Base-by-base conservation (phyloP, 2,888 invertebrate genomes). In the Hydropsyche betteni region DNA sequence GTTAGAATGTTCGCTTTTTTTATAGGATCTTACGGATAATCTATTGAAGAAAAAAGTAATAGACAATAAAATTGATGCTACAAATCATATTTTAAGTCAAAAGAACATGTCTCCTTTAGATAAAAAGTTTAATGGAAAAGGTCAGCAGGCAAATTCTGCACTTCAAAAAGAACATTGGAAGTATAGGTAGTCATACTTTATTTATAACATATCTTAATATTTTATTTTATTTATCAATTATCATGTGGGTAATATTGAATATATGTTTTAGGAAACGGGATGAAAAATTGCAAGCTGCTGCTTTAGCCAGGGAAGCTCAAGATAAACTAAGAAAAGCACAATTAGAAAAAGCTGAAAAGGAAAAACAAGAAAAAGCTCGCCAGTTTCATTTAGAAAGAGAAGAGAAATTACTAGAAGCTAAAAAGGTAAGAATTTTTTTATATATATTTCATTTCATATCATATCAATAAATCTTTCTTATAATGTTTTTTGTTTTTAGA, bases 211-310 rank as follows among this genome's bases (percentile, higher is more conserved):
- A 24, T 24, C 24, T 24, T 24, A 24, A 24, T 24, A 24, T 24
- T 24, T 2, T 24, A 24, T 24, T 24, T 24, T 24, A 24, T 24
- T 24, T 24, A 24, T 24, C 24, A 24, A 24, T 24, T 24, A 24
- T 24, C 24, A 24, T 24, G 24, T 24, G 1, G 24, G 24, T 24
- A 24, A 69, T 14, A 36, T 38, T 44, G 12, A 38, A 16, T 50
- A 12, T 6, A 44, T 16, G 7, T 74, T 74, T 33, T 68, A 84
- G 84, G 75, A 85, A 83, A 77, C 85, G 90, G 1, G 89, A 90
- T 80, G 87, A 89, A 79, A 90, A 90, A 84, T 89, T 88, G 85
- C 85, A 68, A 83, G 89, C 89, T 1, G 90, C 89, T 0, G 88
- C 85, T 0, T 84, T 87, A 2, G 87, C 86, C 0, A 78, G 83